Conservation (phyloP, 1,140 invertebrate species). For the Cephus cinctus region DNA sequence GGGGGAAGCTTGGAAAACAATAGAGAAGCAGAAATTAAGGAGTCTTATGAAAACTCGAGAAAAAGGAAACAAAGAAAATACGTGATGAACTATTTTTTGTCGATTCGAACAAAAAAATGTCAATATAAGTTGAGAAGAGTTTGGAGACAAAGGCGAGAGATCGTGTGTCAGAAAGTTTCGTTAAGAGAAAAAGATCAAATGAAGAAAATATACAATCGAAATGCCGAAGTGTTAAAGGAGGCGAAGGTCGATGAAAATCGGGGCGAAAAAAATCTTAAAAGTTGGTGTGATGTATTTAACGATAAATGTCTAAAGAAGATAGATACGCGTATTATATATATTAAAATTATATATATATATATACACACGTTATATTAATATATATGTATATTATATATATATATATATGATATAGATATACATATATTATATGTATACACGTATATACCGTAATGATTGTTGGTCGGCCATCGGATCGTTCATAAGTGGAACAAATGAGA, state of each 20-base stretch:
- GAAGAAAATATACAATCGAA: neutral
- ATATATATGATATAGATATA: too few species aligned
- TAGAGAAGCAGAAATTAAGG: slow-evolving; percentile 1
- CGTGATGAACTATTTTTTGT: slow-evolving; percentile 39
- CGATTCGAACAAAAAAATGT: slow-evolving; percentile 13
- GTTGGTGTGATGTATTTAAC: slow-evolving; percentile 29
- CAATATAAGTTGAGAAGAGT: too few species aligned
- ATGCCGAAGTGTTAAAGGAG: neutral
- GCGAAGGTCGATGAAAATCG: neutral
- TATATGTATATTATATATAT: too few species aligned
- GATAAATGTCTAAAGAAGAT: slow-evolving; percentile 34
- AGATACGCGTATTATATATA: too few species aligned
- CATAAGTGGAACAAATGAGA: too few species aligned
- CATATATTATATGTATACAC: too few species aligned
- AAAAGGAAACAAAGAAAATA: slow-evolving; percentile 13
- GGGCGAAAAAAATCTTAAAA: slow-evolving; percentile 16
- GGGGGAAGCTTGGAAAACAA: slow-evolving; percentile 1
- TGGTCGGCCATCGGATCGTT: too few species aligned
- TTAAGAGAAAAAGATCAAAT: slow-evolving; percentile 8
- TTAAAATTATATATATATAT: too few species aligned
- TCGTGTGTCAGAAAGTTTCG: neutral
- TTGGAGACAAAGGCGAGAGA: too few species aligned
- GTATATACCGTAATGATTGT: too few species aligned
- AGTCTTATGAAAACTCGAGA: slow-evolving; percentile 4
- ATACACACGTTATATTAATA: too few species aligned